Conservation (phyloP, 2,888 invertebrate genomes). For the Rosalia funebris region DNA sequence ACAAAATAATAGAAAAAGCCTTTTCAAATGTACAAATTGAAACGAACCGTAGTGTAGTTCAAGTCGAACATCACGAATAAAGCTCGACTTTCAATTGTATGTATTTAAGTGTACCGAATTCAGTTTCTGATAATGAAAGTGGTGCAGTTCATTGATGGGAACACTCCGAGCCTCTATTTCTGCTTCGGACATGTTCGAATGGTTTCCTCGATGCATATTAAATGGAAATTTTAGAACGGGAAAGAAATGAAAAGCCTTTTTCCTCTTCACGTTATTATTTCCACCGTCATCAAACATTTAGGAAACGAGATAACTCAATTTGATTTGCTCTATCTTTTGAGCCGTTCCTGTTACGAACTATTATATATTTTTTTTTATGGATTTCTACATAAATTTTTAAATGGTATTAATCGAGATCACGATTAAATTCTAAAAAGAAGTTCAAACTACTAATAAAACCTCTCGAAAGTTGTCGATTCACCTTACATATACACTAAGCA, state of each 20-base stretch:
- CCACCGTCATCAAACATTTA: conserved; percentile 17
- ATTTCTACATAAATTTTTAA: too few species aligned
- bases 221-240: conserved; percentile 9
- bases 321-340: too few species aligned
- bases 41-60: conserved; percentile 8
- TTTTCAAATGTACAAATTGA: conserved; percentile 14
- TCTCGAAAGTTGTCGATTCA: too few species aligned
- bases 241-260: conserved; percentile 5
- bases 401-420: too few species aligned
- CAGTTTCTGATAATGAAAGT: conserved; percentile 32
- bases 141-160: conserved; percentile 22
- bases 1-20: neutral
- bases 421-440: too few species aligned
- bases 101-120: conserved; percentile 31
- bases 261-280: neutral
- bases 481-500: too few species aligned
- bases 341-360: too few species aligned
- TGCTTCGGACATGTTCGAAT: conserved; percentile 7
- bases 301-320: neutral
- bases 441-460: too few species aligned
- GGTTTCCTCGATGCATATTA: conserved; percentile 6
- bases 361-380: too few species aligned
- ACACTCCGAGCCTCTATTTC: conserved; percentile 13
- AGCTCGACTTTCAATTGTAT: conserved; percentile 35
- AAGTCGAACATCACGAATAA: conserved; percentile 28